Percentiles rank a stretch among this genome's conserved stretches.
phyloP scores from a whole-genome alignment of 2,113 vertebrate genomes.

The Nanorana parkeri region DNA sequence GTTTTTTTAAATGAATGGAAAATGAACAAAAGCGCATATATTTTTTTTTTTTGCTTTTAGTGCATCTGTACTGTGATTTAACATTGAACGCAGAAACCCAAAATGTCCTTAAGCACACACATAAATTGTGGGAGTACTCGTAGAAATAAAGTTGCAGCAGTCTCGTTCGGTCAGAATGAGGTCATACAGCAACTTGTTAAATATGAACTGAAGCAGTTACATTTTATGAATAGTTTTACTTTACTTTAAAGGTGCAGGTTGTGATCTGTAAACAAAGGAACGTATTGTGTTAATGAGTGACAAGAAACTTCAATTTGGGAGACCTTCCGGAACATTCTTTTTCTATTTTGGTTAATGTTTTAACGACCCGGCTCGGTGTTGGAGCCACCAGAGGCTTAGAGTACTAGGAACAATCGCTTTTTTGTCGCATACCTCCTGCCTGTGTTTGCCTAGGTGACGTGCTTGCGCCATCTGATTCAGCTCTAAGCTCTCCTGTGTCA shows the following conservation, averaged over 20 bases:
- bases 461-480: not conserved
- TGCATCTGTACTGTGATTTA: no score
- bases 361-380: not conserved
- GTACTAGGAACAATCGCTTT: not conserved
- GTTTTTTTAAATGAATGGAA: no score
- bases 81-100: no score
- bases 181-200: not conserved
- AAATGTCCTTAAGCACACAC: no score
- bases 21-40: no score
- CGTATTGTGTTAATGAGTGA: constrained; percentile 21
- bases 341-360: not conserved
- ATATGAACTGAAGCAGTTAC: not conserved
- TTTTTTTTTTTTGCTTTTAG: no score
- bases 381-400: no score
- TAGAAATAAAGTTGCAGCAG: not conserved
- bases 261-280: constrained; percentile 3
- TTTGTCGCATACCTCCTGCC: not conserved
- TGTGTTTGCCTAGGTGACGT: constrained; percentile 8
- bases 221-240: not conserved
- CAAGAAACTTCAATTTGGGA: not conserved
- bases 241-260: no score
- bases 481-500: not conserved
- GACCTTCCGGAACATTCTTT: not conserved
- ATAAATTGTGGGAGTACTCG: no score
- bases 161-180: not conserved